Evolutionary conservation across 2,113 vertebrate species (phyloP).

Genomic region (Capreolus pygargus): DNA sequence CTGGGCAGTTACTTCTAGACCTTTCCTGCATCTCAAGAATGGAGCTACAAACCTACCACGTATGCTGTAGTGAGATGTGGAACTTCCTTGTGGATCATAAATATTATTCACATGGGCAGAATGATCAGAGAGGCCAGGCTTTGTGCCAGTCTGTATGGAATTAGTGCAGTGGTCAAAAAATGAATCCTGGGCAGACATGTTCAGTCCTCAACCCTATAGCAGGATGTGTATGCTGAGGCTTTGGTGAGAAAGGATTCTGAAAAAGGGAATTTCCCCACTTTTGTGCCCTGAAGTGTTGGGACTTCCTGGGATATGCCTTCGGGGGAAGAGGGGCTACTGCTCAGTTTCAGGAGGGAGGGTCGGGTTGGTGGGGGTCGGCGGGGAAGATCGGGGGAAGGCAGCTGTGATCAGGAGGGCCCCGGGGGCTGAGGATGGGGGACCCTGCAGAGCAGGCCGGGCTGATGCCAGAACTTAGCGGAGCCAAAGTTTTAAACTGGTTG

Average conservation of each 20-base stretch:
- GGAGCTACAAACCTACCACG: neutral
- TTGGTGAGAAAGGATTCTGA: neutral
- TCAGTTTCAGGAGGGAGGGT: neutral
- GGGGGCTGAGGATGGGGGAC: neutral
- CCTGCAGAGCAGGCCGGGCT: neutral
- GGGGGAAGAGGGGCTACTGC: neutral
- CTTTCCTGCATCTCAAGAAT: neutral
- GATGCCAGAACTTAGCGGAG: conserved; percentile 1
- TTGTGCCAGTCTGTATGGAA: neutral
- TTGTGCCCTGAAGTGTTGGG: neutral
- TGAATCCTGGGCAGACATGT: neutral
- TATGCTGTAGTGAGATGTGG: neutral
- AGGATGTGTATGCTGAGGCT: neutral
- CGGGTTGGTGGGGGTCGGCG: rapidly evolving
- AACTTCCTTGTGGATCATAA: neutral
- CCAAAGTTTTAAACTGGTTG: conserved; percentile 48
- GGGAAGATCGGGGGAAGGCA: neutral
- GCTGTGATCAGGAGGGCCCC: neutral
- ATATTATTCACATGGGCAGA: neutral
- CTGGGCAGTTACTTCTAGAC: neutral
- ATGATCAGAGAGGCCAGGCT: neutral
- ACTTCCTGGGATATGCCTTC: neutral
- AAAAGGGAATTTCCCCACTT: neutral
- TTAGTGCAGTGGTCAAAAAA: neutral
- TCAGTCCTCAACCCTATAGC: neutral